phyloP scores from a whole-genome alignment of 2,888 invertebrate genomes.

The Euzetes globulus region DNA sequence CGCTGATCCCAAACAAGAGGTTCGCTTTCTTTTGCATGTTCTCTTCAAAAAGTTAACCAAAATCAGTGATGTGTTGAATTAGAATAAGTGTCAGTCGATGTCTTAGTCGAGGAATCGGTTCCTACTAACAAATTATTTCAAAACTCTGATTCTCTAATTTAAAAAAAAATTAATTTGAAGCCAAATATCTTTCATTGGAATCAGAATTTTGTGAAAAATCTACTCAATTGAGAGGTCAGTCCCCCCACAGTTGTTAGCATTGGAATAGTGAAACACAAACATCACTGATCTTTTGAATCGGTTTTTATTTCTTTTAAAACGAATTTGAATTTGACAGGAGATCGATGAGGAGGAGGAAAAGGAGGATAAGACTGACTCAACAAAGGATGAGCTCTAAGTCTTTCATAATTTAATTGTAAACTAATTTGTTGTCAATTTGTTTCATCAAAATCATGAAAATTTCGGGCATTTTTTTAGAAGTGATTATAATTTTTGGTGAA shows the following conservation, averaged over 20 bases:
- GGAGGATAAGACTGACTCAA: constrained; percentile 38
- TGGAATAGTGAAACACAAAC: neutral
- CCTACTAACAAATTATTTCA: neutral
- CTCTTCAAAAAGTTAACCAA: neutral
- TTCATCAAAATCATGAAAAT: constrained; percentile 25
- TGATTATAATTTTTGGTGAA: constrained; percentile 19
- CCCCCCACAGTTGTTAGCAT: too few relatives aligned
- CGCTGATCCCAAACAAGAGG: constrained; percentile 56
- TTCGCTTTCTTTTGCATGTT: constrained; percentile 36
- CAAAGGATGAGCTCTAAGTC: constrained; percentile 41
- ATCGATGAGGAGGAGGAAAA: constrained; percentile 41
- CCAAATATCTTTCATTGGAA: too few relatives aligned
- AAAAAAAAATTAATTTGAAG: too few relatives aligned
- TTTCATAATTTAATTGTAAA: constrained; percentile 30
- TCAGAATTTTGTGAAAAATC: neutral
- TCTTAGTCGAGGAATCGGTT: too few relatives aligned
- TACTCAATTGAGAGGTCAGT: too few relatives aligned
- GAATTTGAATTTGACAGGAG: constrained; percentile 36
- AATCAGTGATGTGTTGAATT: neutral
- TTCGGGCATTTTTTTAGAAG: constrained; percentile 23
- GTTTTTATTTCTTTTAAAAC: neutral
- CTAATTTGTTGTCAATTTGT: constrained; percentile 26
- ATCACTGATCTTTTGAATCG: neutral
- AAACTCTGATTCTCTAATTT: neutral
- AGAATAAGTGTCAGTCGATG: too few relatives aligned